Evolutionary conservation across 2,888 invertebrate genomes (phyloP).

Genomic region (Sicus ferrugineus): DNA sequence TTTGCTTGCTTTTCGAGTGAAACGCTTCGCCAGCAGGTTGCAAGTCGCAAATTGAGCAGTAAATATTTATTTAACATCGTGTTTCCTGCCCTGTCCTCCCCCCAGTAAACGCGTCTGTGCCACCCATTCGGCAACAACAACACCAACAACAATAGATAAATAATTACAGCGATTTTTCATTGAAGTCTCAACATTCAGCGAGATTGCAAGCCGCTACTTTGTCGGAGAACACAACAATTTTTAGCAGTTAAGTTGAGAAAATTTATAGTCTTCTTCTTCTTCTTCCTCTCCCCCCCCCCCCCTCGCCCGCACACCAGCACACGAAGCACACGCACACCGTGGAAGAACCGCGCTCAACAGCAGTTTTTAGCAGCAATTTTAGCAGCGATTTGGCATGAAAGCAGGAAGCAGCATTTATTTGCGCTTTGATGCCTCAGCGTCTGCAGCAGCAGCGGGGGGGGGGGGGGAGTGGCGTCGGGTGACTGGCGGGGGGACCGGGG

Average conservation of each 20-base stretch:
- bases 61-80: slow-evolving; percentile 28
- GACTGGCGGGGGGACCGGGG: neutral
- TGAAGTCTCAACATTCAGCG: slow-evolving; percentile 1
- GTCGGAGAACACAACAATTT: neutral
- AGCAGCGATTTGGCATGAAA: neutral
- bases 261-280: slow-evolving; percentile 1
- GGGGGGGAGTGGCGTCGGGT: neutral
- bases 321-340: too few species aligned
- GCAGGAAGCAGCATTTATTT: slow-evolving; percentile 43
- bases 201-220: neutral
- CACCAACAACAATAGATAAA: slow-evolving; percentile 5
- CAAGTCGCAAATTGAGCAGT: slow-evolving; percentile 18
- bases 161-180: slow-evolving; percentile 19
- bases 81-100: slow-evolving; percentile 24
- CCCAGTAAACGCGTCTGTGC: neutral
- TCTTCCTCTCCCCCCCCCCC: neutral
- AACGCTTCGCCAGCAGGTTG: slow-evolving; percentile 8
- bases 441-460: neutral
- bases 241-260: neutral
- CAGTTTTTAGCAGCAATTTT: slow-evolving; percentile 14
- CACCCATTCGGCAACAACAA: slow-evolving; percentile 17
- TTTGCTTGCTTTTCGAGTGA: slow-evolving; percentile 49
- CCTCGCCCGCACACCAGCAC: neutral
- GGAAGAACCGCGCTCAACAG: too few species aligned
- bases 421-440: slow-evolving; percentile 40